Percentiles rank a stretch among this genome's conserved stretches.
Evolutionary conservation across 1,140 invertebrate genomes (phyloP).

Genomic region (Neuroterus valhalla): DNA sequence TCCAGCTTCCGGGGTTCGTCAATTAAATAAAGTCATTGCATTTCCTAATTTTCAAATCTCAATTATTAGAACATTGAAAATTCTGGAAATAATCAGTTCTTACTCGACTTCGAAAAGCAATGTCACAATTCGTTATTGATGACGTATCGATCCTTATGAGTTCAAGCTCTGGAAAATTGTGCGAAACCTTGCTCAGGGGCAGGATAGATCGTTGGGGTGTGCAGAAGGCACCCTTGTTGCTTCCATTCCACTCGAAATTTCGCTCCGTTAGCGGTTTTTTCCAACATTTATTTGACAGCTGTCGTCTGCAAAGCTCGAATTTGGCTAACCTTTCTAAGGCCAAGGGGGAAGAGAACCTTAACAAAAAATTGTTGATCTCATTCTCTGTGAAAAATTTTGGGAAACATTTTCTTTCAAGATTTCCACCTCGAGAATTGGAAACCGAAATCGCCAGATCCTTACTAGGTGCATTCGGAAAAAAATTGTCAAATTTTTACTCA

Average conservation of each 20-base stretch:
- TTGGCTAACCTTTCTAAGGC: constrained; percentile 45
- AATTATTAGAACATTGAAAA: no score
- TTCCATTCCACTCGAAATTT: constrained; percentile 72
- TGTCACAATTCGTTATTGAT: constrained; percentile 44
- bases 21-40: no score
- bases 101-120: no score
- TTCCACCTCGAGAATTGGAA: no score
- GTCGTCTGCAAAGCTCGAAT: constrained; percentile 66
- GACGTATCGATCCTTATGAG: constrained; percentile 65
- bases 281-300: constrained; percentile 75
- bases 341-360: constrained; percentile 46
- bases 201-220: constrained; percentile 58
- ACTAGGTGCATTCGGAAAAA: no score
- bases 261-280: constrained; percentile 72
- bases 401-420: no score
- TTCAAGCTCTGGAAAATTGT: constrained; percentile 65
- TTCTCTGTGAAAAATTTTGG: no score
- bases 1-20: no score
- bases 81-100: no score
- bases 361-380: constrained; percentile 39
- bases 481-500: no score
- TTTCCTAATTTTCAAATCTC: no score
- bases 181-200: constrained; percentile 58
- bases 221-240: constrained; percentile 54
- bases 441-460: no score